Evolutionary conservation across 2,113 vertebrate species (phyloP), one percentile per base, ranked within the genome.

Genomic region (Chascanopsetta lugubris): DNA sequence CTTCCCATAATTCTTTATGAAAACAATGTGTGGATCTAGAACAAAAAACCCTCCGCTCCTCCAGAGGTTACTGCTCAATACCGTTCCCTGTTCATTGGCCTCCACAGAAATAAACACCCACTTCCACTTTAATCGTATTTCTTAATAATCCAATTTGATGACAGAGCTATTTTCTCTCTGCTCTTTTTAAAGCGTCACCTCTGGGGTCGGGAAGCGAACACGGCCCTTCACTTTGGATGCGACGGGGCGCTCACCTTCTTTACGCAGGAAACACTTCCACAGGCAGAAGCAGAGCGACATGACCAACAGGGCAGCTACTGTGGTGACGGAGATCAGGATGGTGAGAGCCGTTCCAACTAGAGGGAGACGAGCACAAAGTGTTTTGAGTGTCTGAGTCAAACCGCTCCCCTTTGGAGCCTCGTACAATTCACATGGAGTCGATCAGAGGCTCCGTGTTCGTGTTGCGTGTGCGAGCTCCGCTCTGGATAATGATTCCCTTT

Each of bases 301-400:
- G 55, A 93, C 88, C 73, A 93, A 69, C 69, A 93, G 87, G n/a
- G 91, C 82, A 5, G 93, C 91, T 20, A 91, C 89, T 1, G 90
- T 92, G 30, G 91, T 93, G 69, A 93, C 92, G 3, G 92, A 91
- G 80, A 93, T 93, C 75, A 93, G 87, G 70, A 93, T 93, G 75
- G 91, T 85, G 47, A 93, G 84, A 38, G 92, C 93, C 1, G 86
- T 92, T 43, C 90, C 93, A 78, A 93, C 93, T 93, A 36, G 26
- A 81, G 15, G 74, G 8, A 67, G 8, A 62, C 9, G 32, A 5
- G n/a, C n/a, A 48, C 21, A 24, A 25, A 12, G 46, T 42, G n/a
- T n/a, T n/a, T n/a, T n/a, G n/a, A n/a, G n/a, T n/a, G n/a, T n/a
- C n/a, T n/a, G n/a, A n/a, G n/a, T n/a, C n/a, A n/a, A n/a, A n/a